Evolutionary conservation across 2,113 vertebrate genomes (phyloP).

Genomic region (Salminus brasiliensis): DNA sequence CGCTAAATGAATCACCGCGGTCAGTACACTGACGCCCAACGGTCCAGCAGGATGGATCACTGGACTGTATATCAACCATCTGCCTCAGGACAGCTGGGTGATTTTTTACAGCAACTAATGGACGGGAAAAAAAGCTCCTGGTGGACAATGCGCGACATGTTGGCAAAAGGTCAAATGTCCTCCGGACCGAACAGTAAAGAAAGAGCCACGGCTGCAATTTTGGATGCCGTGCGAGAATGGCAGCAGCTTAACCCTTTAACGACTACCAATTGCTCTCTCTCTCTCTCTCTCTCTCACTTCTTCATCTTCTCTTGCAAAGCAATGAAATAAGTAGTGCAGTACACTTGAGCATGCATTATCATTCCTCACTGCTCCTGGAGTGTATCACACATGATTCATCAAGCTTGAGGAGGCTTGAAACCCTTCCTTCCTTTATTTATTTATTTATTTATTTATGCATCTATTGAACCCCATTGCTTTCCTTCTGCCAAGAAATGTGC

Average conservation of each 20-base stretch:
- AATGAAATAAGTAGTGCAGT: background rate
- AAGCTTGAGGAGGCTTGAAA: background rate
- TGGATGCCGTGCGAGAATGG: conserved; percentile 2
- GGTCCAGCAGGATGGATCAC: conserved; percentile 52
- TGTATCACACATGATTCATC: conserved; percentile 16
- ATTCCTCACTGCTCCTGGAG: background rate
- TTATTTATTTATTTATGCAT: background rate
- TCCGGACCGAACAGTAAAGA: conserved; percentile 11
- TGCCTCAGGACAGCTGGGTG: conserved; percentile 44
- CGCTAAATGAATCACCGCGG: conserved; percentile 59
- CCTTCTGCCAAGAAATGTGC: background rate
- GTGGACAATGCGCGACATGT: conserved; percentile 48
- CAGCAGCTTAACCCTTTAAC: conserved; percentile 8
- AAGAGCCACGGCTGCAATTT: conserved; percentile 18
- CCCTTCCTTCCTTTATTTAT: background rate
- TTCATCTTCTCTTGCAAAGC: no score
- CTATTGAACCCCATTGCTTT: background rate
- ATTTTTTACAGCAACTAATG: conserved; percentile 44
- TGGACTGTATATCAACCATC: conserved; percentile 59
- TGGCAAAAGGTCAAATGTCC: conserved; percentile 51
- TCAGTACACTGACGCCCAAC: conserved; percentile 35
- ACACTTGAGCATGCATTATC: background rate
- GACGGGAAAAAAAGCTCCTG: conserved; percentile 34
- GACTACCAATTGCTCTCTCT: background rate
- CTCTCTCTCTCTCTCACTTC: background rate